Base-by-base conservation (phyloP, 1,140 invertebrate genomes). In the Drosophila sturtevanti region DNA sequence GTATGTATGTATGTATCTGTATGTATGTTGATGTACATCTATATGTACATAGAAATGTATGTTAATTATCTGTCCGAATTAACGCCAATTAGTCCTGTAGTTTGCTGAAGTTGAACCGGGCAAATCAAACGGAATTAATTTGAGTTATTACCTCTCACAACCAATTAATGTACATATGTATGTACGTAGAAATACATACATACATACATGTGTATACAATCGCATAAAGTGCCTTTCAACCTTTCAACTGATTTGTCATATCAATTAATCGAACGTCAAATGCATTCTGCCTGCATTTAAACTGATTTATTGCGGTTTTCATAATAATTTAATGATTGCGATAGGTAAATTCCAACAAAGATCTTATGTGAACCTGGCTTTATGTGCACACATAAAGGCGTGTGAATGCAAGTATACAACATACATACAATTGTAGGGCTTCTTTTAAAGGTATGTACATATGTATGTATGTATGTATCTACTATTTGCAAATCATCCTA, bases 251-350 rank as follows among this genome's bases (percentile, higher is more conserved):
- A 6, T 54, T 22, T 21, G 41, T 21, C 48, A 41, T 54, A 72
- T 68, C 48, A 72, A 52, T 34, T 52, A 56, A 64, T 76, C 38
- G 79, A 72, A 63, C 68, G 44, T 60, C 67, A 78, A 82, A 62
- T 68, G 55, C 0, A 16, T 52, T 52, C n/a, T 38, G 37, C 22
- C 4, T 2, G n/a, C 24, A 9, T 12, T 16, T n/a, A 24, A 27
- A 37, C n/a, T 12, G 10, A 21, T 12, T 22, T n/a, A 4, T 41
- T 24, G 24, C 4, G 4, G 10, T 14, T 1, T 10, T 7, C 51
- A 24, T 21, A 5, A 44, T 21, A 5, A 44, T 1, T 7, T 16
- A 44, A 44, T 16, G n/a, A 4, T 44, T 44, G 38, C 14, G 37
- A 41, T 41, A 14, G 14, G 2, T 6, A 41, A 5, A 5, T 38